Conservation (phyloP, 2,888 invertebrate species). For the Lycaena phlaeas region DNA sequence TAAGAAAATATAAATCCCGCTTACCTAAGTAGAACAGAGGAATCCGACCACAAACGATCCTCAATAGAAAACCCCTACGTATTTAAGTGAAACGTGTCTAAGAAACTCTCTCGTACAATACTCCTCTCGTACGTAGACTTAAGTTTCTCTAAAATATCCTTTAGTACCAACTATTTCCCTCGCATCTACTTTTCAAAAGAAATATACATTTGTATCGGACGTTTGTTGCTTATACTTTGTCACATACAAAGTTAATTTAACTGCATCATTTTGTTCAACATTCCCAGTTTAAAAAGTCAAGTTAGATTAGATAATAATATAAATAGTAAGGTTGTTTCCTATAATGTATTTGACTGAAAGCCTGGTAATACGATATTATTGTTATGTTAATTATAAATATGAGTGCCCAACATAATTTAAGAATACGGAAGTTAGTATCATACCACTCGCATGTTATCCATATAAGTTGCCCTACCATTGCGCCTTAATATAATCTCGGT, state of each 20-base stretch:
- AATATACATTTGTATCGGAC: slow-evolving; percentile 21
- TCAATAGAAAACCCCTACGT: slow-evolving; percentile 18
- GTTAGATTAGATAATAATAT: too few relatives aligned
- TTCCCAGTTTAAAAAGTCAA: too few relatives aligned
- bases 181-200: slow-evolving; percentile 20
- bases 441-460: too few relatives aligned
- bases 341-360: too few relatives aligned
- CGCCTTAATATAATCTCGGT: slow-evolving; percentile 1
- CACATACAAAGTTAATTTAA: slow-evolving; percentile 10
- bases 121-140: slow-evolving; percentile 19
- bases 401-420: too few relatives aligned
- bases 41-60: slow-evolving; percentile 16
- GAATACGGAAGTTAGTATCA: too few relatives aligned
- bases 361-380: too few relatives aligned
- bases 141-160: slow-evolving; percentile 24
- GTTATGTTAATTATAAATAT: too few relatives aligned
- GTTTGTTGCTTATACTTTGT: slow-evolving; percentile 2
- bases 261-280: too few relatives aligned
- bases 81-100: slow-evolving; percentile 22
- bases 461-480: background rate
- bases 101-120: slow-evolving; percentile 18
- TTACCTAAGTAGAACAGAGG: slow-evolving; percentile 14
- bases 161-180: slow-evolving; percentile 22
- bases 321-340: too few relatives aligned
- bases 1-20: slow-evolving; percentile 14